Evolutionary conservation across 2,797 vertebrate genomes (phyloP), one percentile per base, ranked within the genome.

Genomic region (Pyrocephalus nanus): DNA sequence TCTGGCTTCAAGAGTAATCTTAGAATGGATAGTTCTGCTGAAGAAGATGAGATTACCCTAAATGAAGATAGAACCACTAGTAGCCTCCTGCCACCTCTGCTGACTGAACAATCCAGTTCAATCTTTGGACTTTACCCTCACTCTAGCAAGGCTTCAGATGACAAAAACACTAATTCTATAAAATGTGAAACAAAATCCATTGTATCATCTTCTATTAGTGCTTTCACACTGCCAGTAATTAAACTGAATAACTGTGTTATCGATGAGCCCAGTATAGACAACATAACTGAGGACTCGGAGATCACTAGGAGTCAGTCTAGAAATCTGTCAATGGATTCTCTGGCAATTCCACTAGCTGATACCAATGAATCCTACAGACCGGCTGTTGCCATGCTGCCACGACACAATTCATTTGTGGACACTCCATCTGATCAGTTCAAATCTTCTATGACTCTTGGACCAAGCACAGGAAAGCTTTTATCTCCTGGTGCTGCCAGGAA

Each of bases 161-260:
- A 98, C 48, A 98, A 95, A 87, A 96, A 25, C 71, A 88, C 89
- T 5, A 79, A 95, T 32, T 93, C 97, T 42, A 98, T 98, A 95
- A 98, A 98, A 78, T 99, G 98, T 93, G 99, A 99, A 70, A 99
- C 99, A 2, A 99, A 99, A 90, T 99, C 99, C 5, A 99, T 99
- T 3, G 99, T 99, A 25, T 99, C 99, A 4, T 99, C 99, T 12
- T 99, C 99, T 22, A 98, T 99, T 95, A 99, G 98, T 32, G 99
- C 99, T 43, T 99, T 99, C 71, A 99, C 99, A 0, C 96, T 99
- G 25, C 99, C 99, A 3, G 99, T 99, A 89, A 99, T 99, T 93
- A 99, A 99, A 95, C 98, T 99, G 34, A 99, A 99, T 97, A 99
- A 99, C 97, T 99, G 99, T 58, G 99, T 99, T 21, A 99, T 99